Base-by-base conservation (phyloP, 2,888 invertebrate genomes). In the Sphaerophoria rueppellii region DNA sequence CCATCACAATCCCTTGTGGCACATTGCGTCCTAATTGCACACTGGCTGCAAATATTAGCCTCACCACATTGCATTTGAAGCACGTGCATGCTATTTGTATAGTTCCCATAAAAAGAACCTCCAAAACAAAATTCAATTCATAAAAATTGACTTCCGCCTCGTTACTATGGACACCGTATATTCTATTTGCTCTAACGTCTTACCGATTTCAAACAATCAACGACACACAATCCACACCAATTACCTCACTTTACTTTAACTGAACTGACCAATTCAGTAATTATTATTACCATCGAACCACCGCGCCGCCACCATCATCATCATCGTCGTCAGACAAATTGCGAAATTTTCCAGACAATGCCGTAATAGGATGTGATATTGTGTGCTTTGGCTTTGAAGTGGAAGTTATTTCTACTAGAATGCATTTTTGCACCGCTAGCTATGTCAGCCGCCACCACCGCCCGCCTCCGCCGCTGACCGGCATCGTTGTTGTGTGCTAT, bases 321-420 rank as follows among this genome's bases (percentile, higher is more conserved):
- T 82, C 48, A 14, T 37, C 72, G 71, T 61, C 73, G 73, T 77
- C 81, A 73, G 85, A 85, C 85, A 85, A 85, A 85, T 85, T 85
- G 85, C 76, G 81, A 76, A 85, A 85, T 85, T 81, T 81, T 70
- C 63, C 75, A 81, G 72, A 81, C 85, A 85, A 85, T 85, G 85
- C 81, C 83, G 71, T 80, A 80, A 83, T 83, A 83, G 81, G 80
- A 85, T 81, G 81, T 85, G 85, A 85, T 85, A 81, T 65, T 65
- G 35, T 75, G 74, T 50, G 50, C 50, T 58, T 70, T 75, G 60
- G 79, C 70, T 46, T 60, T 60, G 60, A 75, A 80, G 74, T 83
- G 72, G 83, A 77, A 81, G 73, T 77, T 81, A 81, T 77, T 81
- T 76, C 37, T 85, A 65, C 57, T 16, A 75, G 83, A 75, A 75